Percentiles rank a stretch among this genome's conserved stretches.
Conservation (phyloP, 2,888 invertebrate species). For the Nysson spinosus region DNA sequence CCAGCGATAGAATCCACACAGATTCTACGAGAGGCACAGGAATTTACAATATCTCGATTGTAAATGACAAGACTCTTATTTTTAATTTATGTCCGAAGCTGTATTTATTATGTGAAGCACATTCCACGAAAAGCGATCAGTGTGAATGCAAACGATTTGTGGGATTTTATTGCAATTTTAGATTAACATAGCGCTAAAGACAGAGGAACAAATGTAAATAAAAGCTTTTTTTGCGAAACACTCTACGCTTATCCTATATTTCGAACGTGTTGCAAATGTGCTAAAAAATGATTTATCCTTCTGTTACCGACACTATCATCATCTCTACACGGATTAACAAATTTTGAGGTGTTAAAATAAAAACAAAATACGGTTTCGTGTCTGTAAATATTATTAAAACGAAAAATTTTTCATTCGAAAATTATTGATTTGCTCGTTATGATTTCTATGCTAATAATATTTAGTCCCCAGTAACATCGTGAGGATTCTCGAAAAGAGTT, state of each 20-base stretch:
- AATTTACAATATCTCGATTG: constrained; percentile 47
- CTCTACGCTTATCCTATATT: constrained; percentile 17
- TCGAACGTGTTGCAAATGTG: background rate
- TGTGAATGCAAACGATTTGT: constrained; percentile 55
- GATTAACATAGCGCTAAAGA: constrained; percentile 53
- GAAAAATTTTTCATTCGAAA: background rate
- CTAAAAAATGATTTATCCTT: no score
- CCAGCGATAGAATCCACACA: constrained; percentile 44
- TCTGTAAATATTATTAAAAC: no score
- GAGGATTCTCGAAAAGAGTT: background rate
- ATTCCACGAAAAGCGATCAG: constrained; percentile 57
- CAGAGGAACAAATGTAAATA: constrained; percentile 62
- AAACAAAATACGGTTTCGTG: no score
- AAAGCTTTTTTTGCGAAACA: constrained; percentile 62
- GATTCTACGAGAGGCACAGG: constrained; percentile 39
- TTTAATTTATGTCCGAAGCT: constrained; percentile 58
- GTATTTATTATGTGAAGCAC: constrained; percentile 63
- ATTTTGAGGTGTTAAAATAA: no score
- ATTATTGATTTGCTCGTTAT: no score
- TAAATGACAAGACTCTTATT: constrained; percentile 56
- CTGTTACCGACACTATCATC: no score
- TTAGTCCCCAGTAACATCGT: background rate
- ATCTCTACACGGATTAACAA: no score
- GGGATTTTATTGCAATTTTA: constrained; percentile 63
- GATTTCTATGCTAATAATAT: no score